These are phyloP conservation scores for Pedionomus torquatus DNA, from an alignment of 2,113 vertebrate species.

Conservation along the genomic window DNA sequence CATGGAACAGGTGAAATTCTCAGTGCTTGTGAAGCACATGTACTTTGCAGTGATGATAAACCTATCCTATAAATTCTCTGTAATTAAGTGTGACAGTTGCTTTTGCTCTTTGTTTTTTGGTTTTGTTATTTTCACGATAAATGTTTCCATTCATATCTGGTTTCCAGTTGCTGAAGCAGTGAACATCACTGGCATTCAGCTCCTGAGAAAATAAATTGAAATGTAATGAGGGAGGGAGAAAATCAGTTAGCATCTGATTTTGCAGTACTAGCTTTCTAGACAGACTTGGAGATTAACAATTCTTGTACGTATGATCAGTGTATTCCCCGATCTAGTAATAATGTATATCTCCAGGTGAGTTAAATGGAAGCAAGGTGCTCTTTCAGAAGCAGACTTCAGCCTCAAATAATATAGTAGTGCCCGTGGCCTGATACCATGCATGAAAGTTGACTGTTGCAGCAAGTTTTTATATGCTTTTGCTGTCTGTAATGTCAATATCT, in stretches of 20 bases:
- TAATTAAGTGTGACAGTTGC: neutral
- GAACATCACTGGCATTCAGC: neutral
- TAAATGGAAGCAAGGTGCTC: neutral
- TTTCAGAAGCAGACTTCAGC: neutral
- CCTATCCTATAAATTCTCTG: neutral
- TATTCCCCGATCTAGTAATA: neutral
- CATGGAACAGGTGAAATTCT: neutral
- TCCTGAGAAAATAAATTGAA: neutral
- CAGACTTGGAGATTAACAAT: neutral
- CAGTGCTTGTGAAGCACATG: fast-evolving
- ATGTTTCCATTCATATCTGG: neutral
- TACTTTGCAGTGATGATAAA: neutral
- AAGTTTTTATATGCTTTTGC: neutral
- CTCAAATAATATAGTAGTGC: neutral
- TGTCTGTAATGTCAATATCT: neutral
- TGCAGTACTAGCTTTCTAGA: neutral
- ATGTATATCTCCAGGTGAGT: neutral
- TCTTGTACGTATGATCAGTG: neutral
- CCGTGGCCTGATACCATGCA: neutral
- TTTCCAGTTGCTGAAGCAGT: neutral
- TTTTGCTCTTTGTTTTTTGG: neutral
- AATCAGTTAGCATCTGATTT: neutral
- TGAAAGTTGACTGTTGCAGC: neutral
- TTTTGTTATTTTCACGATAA: neutral
- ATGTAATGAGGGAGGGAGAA: neutral